phyloP scores from a whole-genome alignment of 2,888 invertebrate genomes.

The Mylabris sibirica region DNA sequence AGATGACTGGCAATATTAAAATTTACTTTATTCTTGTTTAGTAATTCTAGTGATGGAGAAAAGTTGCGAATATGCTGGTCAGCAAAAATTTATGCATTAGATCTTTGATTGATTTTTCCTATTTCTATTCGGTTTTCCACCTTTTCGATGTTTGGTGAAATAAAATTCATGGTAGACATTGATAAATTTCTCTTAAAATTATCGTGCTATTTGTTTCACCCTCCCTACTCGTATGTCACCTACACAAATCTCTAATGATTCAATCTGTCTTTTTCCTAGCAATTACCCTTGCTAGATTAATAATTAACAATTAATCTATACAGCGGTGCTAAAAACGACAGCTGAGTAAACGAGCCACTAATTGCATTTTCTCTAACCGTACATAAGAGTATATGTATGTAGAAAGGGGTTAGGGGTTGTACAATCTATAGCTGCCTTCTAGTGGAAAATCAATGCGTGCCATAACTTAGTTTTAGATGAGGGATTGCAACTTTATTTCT shows the following conservation, averaged over 20 bases:
- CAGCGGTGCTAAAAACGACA: slow-evolving; percentile 53
- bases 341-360: slow-evolving; percentile 56
- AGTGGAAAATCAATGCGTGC: slow-evolving; percentile 29
- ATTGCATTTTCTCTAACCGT: slow-evolving; percentile 49
- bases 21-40: not conserved
- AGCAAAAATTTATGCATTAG: slow-evolving; percentile 19
- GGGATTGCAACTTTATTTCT: slow-evolving; percentile 14
- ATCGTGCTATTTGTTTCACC: not conserved
- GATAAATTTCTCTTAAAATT: slow-evolving; percentile 3
- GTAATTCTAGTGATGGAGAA: not conserved
- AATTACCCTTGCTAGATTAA: slow-evolving; percentile 57
- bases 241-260: slow-evolving; percentile 32
- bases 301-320: slow-evolving; percentile 59
- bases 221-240: not conserved
- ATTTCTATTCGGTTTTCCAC: not conserved
- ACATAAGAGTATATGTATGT: slow-evolving; percentile 14
- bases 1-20: slow-evolving; percentile 8
- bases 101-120: not conserved
- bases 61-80: slow-evolving; percentile 11
- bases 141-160: not conserved
- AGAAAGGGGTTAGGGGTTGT: not conserved
- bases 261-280: slow-evolving; percentile 54
- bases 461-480: slow-evolving; percentile 20
- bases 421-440: not conserved
- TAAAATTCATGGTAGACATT: not conserved